Evolutionary conservation across 2,888 invertebrate genomes (phyloP), one percentile per base, ranked within the genome.

Genomic region (Tinea trinotella): DNA sequence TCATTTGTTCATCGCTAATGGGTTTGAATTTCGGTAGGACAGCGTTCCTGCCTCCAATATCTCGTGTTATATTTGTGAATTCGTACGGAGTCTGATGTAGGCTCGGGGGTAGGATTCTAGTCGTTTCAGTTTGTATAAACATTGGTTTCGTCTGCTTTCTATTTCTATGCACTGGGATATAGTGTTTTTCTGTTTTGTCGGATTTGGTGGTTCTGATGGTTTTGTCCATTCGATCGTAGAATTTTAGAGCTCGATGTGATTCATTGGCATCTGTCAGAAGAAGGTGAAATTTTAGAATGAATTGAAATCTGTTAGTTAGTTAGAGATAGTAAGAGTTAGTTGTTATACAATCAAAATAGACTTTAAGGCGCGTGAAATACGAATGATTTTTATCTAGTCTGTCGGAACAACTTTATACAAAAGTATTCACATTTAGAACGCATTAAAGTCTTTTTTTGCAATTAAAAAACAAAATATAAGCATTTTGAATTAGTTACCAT

Each of bases 221-320:
- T 62, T 59, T 54, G 55, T 65, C 68, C 62, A 58, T 66, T 62
- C 62, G 59, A 60, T 60, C 49, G 13, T 50, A 62, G 58, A 56
- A 57, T 64, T 64, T 63, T 60, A 56, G 79, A 82, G 82, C 82
- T 76, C 78, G 83, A 72, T 74, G 80, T 77, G 68, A 76, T 61
- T 71, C 81, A 76, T 70, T 78, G 81, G 76, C 83, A 84, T 83
- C 84, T 85, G 84, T 80, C n/a, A 18, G 36, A 40, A 53, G 53
- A 53, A 53, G 19, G 40, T 12, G 53, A 34, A 15, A 15, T 9
- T 40, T 36, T 40, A 53, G 40, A 36, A 13, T n/a, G 24, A 19
- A 30, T 10, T 30, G 2, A 30, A 7, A 4, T 30, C 9, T 30
- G 30, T n/a, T 30, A 30, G 7, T 22, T 3, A n/a, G n/a, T n/a